Percentiles rank a stretch among this genome's conserved stretches.
phyloP scores from a whole-genome alignment of 2,113 vertebrate genomes.

The Cryptomyrus ogoouensis region DNA sequence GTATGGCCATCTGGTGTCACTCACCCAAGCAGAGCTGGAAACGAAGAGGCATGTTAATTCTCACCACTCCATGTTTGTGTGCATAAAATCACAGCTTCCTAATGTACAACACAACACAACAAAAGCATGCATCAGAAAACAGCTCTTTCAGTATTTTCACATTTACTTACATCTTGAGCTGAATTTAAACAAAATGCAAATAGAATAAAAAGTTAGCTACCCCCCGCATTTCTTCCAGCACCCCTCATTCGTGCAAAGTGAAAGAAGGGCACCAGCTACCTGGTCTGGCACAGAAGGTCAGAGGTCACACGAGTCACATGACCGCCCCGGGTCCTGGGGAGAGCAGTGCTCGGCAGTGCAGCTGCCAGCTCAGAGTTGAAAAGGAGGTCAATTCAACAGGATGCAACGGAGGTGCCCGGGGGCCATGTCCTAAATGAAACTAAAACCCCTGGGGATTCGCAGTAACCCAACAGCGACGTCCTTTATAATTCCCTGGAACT shows the following conservation, averaged over 20 bases:
- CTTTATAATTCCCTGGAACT: slow-evolving; percentile 65
- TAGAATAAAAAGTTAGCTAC: slow-evolving; percentile 24
- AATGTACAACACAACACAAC: neutral
- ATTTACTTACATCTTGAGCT: neutral
- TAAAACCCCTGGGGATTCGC: slow-evolving; percentile 61
- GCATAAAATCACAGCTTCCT: neutral
- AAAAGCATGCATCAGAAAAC: neutral
- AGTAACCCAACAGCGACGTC: slow-evolving; percentile 62
- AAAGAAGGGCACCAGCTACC: slow-evolving; percentile 45
- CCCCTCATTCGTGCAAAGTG: slow-evolving; percentile 42
- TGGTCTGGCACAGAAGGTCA: slow-evolving; percentile 60
- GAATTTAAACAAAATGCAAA: slow-evolving; percentile 29
- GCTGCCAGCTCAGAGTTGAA: slow-evolving; percentile 68
- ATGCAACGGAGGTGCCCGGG: slow-evolving; percentile 59
- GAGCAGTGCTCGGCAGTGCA: slow-evolving; percentile 58
- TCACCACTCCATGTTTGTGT: neutral
- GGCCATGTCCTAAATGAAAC: slow-evolving; percentile 71
- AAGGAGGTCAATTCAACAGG: slow-evolving; percentile 75
- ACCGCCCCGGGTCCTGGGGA: slow-evolving; percentile 50
- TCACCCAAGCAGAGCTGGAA: neutral
- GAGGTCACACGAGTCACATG: slow-evolving; percentile 61
- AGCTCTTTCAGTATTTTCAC: neutral
- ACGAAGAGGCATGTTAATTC: neutral
- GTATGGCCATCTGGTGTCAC: slow-evolving; percentile 1
- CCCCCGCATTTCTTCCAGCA: slow-evolving; percentile 30